These are phyloP conservation scores for Morphnarchus princeps DNA, from an alignment of 2,113 vertebrate genomes.

Conservation along the genomic window DNA sequence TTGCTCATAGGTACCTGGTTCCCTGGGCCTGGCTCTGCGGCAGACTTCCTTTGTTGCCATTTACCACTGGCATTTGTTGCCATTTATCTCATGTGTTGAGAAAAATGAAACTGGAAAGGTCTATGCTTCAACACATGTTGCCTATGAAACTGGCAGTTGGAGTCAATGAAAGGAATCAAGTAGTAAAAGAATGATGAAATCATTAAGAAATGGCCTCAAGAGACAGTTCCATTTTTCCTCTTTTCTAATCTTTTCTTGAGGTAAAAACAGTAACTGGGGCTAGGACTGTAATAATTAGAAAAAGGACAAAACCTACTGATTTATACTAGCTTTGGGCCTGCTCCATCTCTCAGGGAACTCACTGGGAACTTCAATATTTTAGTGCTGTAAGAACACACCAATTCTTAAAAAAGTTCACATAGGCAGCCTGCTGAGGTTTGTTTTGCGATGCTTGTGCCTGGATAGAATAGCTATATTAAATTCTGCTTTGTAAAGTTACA, in stretches of 20 bases:
- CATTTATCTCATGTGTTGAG: background rate
- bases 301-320: background rate
- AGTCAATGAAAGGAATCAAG: background rate
- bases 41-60: background rate
- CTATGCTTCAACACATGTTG: background rate
- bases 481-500: background rate
- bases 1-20: background rate
- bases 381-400: background rate
- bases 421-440: background rate
- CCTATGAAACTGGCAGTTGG: background rate
- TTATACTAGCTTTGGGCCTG: background rate
- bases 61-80: background rate
- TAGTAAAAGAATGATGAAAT: background rate
- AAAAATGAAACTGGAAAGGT: background rate
- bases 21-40: background rate
- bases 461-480: background rate
- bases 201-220: background rate
- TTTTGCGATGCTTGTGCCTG: background rate
- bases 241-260: background rate
- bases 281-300: background rate
- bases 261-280: background rate
- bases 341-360: background rate
- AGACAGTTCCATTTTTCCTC: background rate
- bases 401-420: background rate
- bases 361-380: background rate